Base-by-base conservation (phyloP, 2,113 vertebrate species). In the Psilopsiagon aymara region DNA sequence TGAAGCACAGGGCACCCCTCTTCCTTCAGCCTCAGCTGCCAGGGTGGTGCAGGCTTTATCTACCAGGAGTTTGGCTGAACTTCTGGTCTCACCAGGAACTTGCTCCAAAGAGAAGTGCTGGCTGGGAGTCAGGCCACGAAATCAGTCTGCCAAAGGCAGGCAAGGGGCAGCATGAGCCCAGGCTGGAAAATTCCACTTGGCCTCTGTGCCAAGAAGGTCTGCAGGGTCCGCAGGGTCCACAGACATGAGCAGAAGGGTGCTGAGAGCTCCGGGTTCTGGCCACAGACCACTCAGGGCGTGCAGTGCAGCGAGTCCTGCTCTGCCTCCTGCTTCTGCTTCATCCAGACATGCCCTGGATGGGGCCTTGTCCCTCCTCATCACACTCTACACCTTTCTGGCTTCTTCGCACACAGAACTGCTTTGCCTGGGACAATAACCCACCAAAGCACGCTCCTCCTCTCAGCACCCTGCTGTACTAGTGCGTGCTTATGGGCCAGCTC, bases 111-210 rank as follows among this genome's bases (percentile, higher is more conserved):
- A 73, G 83, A 87, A 55, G 43, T 21, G 55, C 3, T 93, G 90
- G 64, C 76, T 41, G 31, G 39, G 49, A 85, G 67, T 57, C 53
- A 92, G 66, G 18, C 86, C 70, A 69, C 47, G 82, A 92, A 84
- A 92, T 49, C 7, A 60, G 29, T 4, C 69, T 51, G 80, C 55
- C 67, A 89, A 63, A 87, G 80, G 79, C 85, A 64, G 41, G 41
- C 57, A 80, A 82, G 60, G 67, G 63, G 80, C 66, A 46, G 67
- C 60, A 17, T 46, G 64, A 82, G 71, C 84, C 78, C 79, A 79
- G 23, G 69, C 15, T 82, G 88, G 92, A 96, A 96, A 95, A 94
- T 94, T 97, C 93, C 86, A 88, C 88, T 93, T 70, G 71, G 75
- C n/a, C 43, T 95, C 53, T 10, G 46, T 49, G 86, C 83, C 93